These are phyloP conservation scores for Tetramorium parvispinum DNA, from an alignment of 1,140 invertebrate species.

Conservation along the genomic window DNA sequence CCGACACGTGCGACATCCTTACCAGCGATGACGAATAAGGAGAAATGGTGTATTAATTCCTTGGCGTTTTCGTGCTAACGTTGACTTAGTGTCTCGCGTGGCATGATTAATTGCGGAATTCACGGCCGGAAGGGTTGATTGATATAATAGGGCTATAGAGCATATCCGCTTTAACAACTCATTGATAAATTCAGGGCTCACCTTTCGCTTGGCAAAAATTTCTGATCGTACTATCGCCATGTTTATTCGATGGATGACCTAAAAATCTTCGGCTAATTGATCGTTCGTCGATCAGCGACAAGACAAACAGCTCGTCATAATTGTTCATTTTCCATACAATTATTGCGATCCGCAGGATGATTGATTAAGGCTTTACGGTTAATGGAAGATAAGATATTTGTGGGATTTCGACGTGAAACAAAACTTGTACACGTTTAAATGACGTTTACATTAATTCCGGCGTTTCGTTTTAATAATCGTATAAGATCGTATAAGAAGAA, in stretches of 20 bases:
- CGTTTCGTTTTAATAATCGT: background rate
- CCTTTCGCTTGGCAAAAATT: background rate
- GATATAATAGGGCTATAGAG: background rate
- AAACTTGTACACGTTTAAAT: background rate
- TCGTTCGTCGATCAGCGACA: background rate
- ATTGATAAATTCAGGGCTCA: background rate
- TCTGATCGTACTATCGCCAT: background rate
- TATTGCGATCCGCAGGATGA: slow-evolving; percentile 39
- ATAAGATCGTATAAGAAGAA: too few species aligned
- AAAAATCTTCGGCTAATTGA: slow-evolving; percentile 15
- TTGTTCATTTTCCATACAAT: slow-evolving; percentile 61
- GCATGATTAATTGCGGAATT: slow-evolving; percentile 13
- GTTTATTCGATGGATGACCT: slow-evolving; percentile 3
- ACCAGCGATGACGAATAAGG: background rate
- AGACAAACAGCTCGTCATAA: slow-evolving; percentile 16
- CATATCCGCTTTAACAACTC: background rate
- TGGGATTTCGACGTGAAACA: background rate
- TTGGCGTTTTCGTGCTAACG: slow-evolving; percentile 11
- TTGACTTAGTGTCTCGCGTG: background rate
- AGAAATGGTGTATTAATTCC: slow-evolving; percentile 1
- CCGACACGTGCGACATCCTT: background rate
- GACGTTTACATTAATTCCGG: background rate
- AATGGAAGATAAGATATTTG: slow-evolving; percentile 12
- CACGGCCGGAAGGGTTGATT: background rate
- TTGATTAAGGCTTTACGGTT: slow-evolving; percentile 20